Evolutionary conservation across 2,888 invertebrate species (phyloP).

Genomic region (Lobophora halterata): DNA sequence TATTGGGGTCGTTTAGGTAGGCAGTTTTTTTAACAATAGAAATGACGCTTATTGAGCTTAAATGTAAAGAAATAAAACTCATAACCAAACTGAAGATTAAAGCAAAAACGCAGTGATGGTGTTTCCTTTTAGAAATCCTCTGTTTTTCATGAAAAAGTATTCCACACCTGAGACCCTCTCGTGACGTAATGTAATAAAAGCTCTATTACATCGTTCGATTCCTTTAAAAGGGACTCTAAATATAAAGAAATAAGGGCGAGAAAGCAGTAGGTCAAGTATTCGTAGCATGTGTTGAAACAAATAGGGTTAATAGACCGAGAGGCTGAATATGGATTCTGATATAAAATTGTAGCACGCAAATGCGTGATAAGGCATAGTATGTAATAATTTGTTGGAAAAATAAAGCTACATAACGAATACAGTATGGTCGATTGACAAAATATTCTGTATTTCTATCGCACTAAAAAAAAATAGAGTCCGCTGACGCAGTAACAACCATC

Average conservation of each 20-base stretch:
- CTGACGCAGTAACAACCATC: too few relatives aligned
- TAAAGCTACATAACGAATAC: too few relatives aligned
- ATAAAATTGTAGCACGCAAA: conserved; percentile 62
- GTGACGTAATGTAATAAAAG: conserved; percentile 72
- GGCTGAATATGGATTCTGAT: conserved; percentile 62
- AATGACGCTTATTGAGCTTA: not conserved
- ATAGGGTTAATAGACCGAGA: conserved; percentile 70
- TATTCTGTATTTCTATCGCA: too few relatives aligned
- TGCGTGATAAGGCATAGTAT: conserved; percentile 49
- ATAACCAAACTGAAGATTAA: conserved; percentile 1
- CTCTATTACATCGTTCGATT: conserved; percentile 37
- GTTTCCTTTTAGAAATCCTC: conserved; percentile 48
- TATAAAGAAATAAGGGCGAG: conserved; percentile 29
- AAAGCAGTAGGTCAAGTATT: conserved; percentile 25
- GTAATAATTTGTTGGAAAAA: conserved; percentile 19
- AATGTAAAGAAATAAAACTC: conserved; percentile 1
- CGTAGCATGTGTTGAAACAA: conserved; percentile 40
- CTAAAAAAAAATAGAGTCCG: too few relatives aligned
- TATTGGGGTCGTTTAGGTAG: conserved; percentile 43
- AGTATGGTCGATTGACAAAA: too few relatives aligned
- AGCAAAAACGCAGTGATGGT: conserved; percentile 36
- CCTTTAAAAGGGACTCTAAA: conserved; percentile 32
- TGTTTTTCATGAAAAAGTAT: conserved; percentile 68
- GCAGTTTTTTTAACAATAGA: conserved; percentile 1
- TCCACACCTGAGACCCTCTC: conserved; percentile 73